These are phyloP conservation scores for Myripristis murdjan DNA, from an alignment of 2,797 vertebrate species.

Conservation along the genomic window DNA sequence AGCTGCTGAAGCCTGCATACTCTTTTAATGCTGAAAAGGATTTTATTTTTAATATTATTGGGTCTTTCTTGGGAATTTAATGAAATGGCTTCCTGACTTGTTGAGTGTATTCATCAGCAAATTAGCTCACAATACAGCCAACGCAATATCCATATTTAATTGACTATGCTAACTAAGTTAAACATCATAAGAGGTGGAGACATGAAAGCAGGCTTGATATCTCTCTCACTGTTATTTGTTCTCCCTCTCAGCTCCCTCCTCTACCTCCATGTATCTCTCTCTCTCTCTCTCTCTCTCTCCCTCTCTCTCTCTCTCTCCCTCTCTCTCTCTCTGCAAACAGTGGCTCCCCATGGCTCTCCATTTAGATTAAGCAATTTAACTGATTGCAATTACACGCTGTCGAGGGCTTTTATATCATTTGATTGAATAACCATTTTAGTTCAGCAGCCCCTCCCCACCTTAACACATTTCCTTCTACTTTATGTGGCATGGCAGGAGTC, in stretches of 20 bases:
- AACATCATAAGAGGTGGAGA: slow-evolving; percentile 64
- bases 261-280: not conserved
- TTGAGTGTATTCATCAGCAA: too few species aligned
- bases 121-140: slow-evolving; percentile 35
- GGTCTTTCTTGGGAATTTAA: too few species aligned
- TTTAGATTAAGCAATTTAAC: slow-evolving; percentile 74
- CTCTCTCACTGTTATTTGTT: not conserved
- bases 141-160: slow-evolving; percentile 47
- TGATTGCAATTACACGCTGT: slow-evolving; percentile 80
- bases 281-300: not conserved
- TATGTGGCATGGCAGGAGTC: slow-evolving; percentile 62
- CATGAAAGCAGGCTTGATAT: slow-evolving; percentile 17
- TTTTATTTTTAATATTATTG: too few species aligned
- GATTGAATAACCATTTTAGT: slow-evolving; percentile 73
- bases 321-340: slow-evolving; percentile 33
- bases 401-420: slow-evolving; percentile 69
- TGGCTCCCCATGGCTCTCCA: slow-evolving; percentile 65
- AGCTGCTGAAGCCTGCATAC: too few species aligned
- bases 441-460: slow-evolving; percentile 31
- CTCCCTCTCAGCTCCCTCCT: not conserved
- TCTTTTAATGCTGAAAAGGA: too few species aligned
- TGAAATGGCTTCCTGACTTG: too few species aligned
- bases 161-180: slow-evolving; percentile 58
- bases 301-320: slow-evolving; percentile 1
- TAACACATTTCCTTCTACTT: slow-evolving; percentile 52